Evolutionary conservation across 2,888 invertebrate species (phyloP), one percentile per base, ranked within the genome.

Genomic region (Cephus nigrinus): DNA sequence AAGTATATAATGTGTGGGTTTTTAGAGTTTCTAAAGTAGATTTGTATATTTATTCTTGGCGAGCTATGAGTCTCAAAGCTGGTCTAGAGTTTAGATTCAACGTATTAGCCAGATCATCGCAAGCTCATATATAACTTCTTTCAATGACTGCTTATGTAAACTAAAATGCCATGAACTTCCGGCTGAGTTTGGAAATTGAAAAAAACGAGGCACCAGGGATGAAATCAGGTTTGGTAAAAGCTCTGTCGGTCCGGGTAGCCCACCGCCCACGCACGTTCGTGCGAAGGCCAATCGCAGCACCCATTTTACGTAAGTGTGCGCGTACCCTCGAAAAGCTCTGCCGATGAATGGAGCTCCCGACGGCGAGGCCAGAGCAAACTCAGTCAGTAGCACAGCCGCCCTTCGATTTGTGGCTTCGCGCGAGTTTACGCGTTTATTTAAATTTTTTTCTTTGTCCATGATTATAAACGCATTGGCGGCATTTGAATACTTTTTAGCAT

Each of bases 261-360:
- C 35, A 73, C 77, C 82, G 79, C 86, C 86, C 83, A 86, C 86
- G 85, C 81, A 80, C 75, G 34, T 76, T 40, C 74, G 68, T 73
- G 36, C 75, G 79, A 80, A 78, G 80, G 82, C 84, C 88, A 86
- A 87, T 87, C 84, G 82, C 81, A 80, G 75, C 79, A 81, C 80
- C 83, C 81, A 84, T 83, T 87, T 87, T 83, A 82, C 83, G 82
- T 84, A 83, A 85, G 81, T 84, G 81, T 84, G 84, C 83, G 85
- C 84, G 82, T 79, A 81, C 76, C 84, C 76, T 82, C 83, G 75
- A 79, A 81, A 86, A 86, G 84, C 81, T 80, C 71, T 32, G 82
- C 84, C 84, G 82, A 87, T 87, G 87, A 88, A 88, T 87, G 86
- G 82, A 85, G 80, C 80, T 78, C 79, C 76, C 77, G 33, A 72